Evolutionary conservation across 2,888 invertebrate genomes (phyloP).

Genomic region (Drosophila cracens): DNA sequence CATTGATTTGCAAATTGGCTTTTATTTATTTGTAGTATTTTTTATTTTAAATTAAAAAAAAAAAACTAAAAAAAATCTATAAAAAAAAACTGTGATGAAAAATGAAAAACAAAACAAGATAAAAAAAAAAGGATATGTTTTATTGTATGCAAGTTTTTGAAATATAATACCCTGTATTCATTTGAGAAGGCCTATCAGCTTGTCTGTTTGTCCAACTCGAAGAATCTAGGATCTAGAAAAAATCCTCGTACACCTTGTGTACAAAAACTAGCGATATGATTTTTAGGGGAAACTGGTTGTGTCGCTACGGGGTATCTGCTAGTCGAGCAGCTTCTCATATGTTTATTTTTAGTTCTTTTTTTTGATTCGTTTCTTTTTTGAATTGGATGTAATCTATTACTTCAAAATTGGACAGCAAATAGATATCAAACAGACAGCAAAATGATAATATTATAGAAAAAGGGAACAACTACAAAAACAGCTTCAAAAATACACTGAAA

Average conservation of each 20-base stretch:
- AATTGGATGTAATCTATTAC: constrained; percentile 44
- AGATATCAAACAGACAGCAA: constrained; percentile 4
- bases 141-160: constrained; percentile 46
- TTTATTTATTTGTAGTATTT: constrained; percentile 53
- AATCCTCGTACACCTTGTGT: too few relatives aligned
- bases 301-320: constrained; percentile 21
- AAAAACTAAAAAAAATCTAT: constrained; percentile 18
- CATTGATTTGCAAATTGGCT: constrained; percentile 45
- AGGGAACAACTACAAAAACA: constrained; percentile 15
- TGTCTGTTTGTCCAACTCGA: constrained; percentile 1
- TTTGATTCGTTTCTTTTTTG: constrained; percentile 21
- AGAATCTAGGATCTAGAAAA: background rate
- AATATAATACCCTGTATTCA: constrained; percentile 24
- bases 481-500: constrained; percentile 32
- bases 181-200: background rate
- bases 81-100: constrained; percentile 67
- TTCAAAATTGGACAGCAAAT: constrained; percentile 36
- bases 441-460: constrained; percentile 2
- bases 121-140: constrained; percentile 47
- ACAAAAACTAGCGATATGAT: too few relatives aligned
- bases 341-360: constrained; percentile 6
- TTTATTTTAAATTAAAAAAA: constrained; percentile 36
- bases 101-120: constrained; percentile 33
- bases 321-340: constrained; percentile 33
- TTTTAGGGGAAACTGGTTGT: background rate